Base-by-base conservation (phyloP, 2,113 vertebrate genomes). In the Uria lomvia region DNA sequence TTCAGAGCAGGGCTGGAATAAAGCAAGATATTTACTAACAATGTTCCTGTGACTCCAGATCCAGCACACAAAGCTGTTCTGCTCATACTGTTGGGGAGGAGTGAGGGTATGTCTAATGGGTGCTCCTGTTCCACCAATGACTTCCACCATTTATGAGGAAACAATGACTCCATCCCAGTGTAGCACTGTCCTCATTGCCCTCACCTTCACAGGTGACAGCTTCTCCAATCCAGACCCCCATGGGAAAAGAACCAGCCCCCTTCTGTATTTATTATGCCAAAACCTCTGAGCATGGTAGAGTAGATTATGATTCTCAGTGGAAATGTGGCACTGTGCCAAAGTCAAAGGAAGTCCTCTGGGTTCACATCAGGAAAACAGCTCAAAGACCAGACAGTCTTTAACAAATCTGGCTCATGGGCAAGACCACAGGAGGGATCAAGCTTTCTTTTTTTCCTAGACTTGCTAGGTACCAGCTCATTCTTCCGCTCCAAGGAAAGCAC, bases 1-100 rank as follows among this genome's bases (percentile, higher is more conserved):
- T 96, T 96, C 74, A 89, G 66, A 95, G 70, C 50, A 95, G 67
- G 68, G 56, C 45, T 3, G 1, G 82, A 95, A 95, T 77, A 91
- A 91, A 92, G 58, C 74, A 88, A 82, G 70, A 79, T 36, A 40
- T 55, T 58, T 55, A 50, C 45, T 53, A 79, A 66, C 50, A 30
- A 76, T n/a, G 47, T 63, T 74, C n/a, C 65, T 45, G 43, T 86
- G 74, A 94, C 49, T 95, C 62, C 70, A 79, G 67, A 71, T 66
- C 21, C 58, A 78, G 60, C 65, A 66, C 21, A 6, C 11, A 20
- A 90, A 76, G 62, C 66, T 82, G 60, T 80, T 88, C 65, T 0
- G 0, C 49, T 68, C 40, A 49, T 11, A 15, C 34, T 53, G 14
- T 32, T 42, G 52, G 23, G 65, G 36, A 91, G 12, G 43, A 88